Conservation (phyloP, 2,113 vertebrate species). For the Spizaetus ornatus region DNA sequence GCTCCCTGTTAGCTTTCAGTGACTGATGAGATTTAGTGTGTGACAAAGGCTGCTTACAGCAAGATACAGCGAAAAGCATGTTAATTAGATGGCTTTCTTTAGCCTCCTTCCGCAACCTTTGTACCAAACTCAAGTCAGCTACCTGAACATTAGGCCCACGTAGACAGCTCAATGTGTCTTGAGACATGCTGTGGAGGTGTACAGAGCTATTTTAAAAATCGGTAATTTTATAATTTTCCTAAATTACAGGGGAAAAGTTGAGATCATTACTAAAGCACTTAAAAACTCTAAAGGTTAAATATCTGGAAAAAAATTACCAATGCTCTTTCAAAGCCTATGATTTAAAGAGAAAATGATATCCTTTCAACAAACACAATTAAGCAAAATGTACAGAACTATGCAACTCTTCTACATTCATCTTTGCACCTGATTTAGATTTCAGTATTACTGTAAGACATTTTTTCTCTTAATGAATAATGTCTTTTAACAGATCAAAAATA, state of each 20-base stretch:
- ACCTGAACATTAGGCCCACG: not conserved
- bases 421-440: constrained; percentile 30
- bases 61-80: not conserved
- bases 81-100: not conserved
- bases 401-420: constrained; percentile 35
- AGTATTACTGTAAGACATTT: not conserved
- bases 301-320: not conserved
- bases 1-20: not conserved
- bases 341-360: constrained; percentile 57
- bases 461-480: not conserved
- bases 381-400: not conserved
- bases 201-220: constrained; percentile 21
- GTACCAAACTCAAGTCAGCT: not conserved
- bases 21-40: not conserved
- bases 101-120: not conserved
- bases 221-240: constrained; percentile 20
- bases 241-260: constrained; percentile 34
- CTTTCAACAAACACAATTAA: constrained; percentile 49
- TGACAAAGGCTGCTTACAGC: not conserved
- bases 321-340: constrained; percentile 22
- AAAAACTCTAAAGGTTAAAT: constrained; percentile 53
- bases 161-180: not conserved
- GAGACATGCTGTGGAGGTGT: constrained; percentile 4
- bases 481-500: not conserved
- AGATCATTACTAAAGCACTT: constrained; percentile 31